Base-by-base conservation (phyloP, 2,888 invertebrate species). In the Thymelicus sylvestris region DNA sequence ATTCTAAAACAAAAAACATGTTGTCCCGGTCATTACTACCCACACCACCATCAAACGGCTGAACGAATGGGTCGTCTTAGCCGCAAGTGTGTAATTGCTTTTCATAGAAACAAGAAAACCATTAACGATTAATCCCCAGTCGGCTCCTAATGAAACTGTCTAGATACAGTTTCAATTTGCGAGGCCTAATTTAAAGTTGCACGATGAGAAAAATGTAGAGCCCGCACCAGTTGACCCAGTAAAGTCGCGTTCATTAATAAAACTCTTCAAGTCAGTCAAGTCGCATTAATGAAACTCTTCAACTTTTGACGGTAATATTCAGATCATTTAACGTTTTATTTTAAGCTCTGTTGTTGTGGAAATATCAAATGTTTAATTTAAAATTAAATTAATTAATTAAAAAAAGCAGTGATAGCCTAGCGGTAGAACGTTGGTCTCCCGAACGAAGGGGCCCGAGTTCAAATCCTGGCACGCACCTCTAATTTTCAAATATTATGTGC, bases 121-220 rank as follows among this genome's bases (percentile, higher is more conserved):
- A 59, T 59, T 69, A 64, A 59, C 64, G n/a, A 24, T 64, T 50
- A 59, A 63, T 31, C 39, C 47, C 24, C 19, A 59, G 48, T 57
- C 64, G 57, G 48, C 19, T 64, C 39, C 39, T 70, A 66, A 70
- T 60, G 60, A 52, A 60, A 31, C 52, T 70, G 65, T 64, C 70
- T 60, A 70, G 70, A 70, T 64, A 50, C 59, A 65, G 70, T 65
- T 66, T 70, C 60, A 70, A 66, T 70, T 66, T 52, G 65, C 70
- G 60, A 61, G 60, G 65, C 61, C 70, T 61, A 70, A 70, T 70
- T 70, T 60, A 65, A 70, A 65, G 60, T 48, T 52, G 65, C 31
- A 19, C 52, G 70, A 44, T 65, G 70, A 65, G 57, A 44, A 70
- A 66, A 70, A 70, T 65, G 52, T 70, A 48, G 65, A 65, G n/a